These are phyloP conservation scores for Nautilus pompilius DNA, from an alignment of 1,140 invertebrate species.

Conservation along the genomic window DNA sequence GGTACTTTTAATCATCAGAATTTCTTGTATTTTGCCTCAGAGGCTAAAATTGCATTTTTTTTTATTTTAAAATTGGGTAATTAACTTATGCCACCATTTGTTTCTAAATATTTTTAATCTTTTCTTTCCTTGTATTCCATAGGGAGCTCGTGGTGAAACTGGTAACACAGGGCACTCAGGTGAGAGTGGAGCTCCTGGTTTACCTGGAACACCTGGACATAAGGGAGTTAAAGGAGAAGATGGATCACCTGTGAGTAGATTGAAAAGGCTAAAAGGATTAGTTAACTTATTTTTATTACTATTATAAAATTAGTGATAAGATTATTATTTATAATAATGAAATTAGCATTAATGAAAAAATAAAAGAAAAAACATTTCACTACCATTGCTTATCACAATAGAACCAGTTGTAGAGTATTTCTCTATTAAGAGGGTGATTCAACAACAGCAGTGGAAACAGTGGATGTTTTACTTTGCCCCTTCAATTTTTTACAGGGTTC, in stretches of 20 bases:
- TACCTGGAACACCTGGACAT: conserved; percentile 29
- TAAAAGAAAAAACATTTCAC: no score
- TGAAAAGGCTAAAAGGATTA: no score
- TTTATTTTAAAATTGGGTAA: background rate
- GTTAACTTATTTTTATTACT: no score
- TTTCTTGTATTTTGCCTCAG: background rate
- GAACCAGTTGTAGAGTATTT: no score
- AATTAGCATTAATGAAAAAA: no score
- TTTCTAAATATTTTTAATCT: background rate
- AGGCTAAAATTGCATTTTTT: background rate
- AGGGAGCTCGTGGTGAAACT: conserved; percentile 35
- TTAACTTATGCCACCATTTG: background rate
- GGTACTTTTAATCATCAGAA: no score
- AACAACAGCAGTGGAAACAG: no score
- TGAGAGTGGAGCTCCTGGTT: conserved; percentile 29
- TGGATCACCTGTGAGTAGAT: conserved; percentile 29
- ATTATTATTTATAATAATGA: no score
- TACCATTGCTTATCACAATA: no score
- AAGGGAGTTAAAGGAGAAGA: conserved; percentile 27
- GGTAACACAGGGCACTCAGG: conserved; percentile 31
- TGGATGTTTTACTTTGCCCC: no score
- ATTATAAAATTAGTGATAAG: no score
- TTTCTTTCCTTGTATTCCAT: background rate
- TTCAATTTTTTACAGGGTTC: conserved; percentile 19
- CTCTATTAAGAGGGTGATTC: no score